Evolutionary conservation across 2,797 vertebrate genomes (phyloP), one percentile per base, ranked within the genome.

Genomic region (Phataginus tetradactyla): DNA sequence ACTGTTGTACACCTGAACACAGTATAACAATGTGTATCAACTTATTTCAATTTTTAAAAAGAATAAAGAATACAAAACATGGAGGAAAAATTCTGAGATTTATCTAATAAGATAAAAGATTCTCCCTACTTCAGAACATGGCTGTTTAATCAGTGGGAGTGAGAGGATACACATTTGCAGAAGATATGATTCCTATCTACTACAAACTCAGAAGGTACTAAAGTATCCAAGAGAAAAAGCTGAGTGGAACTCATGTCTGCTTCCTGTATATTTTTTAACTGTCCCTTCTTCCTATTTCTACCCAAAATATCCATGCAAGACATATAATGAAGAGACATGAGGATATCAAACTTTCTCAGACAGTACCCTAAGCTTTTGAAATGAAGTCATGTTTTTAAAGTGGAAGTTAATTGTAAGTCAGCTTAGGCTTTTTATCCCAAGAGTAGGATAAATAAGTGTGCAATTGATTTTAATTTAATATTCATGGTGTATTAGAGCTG

Each of bases 391-490:
- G 90, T 97, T 97, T 97, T 96, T 92, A 96, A 97, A 97, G 92
- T 91, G 89, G 68, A 97, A 97, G 95, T 96, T 97, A 97, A 97
- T 97, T 97, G 29, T 59, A 86, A 96, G 94, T 98, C 96, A 95
- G 92, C 96, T 97, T 96, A 96, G 94, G 88, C 94, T 92, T 97
- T 96, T 97, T 95, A 97, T 97, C 94, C 96, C 95, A 71, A 87
- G 96, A 96, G 96, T 94, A 80, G 96, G 83, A 95, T 98, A 97
- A 98, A 90, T 97, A 97, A 97, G 96, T 98, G 95, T 97, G 97
- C 96, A 97, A 97, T 96, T 97, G 97, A 96, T 97, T 98, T 98
- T 97, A 98, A 96, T 97, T 96, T 96, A 97, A 97, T 98, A 97
- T 97, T 97, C 96, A 97, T 86, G 96, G 96, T 96, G 37, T 91